Conservation (phyloP, 2,888 invertebrate genomes). For the Polymixis lichenea region DNA sequence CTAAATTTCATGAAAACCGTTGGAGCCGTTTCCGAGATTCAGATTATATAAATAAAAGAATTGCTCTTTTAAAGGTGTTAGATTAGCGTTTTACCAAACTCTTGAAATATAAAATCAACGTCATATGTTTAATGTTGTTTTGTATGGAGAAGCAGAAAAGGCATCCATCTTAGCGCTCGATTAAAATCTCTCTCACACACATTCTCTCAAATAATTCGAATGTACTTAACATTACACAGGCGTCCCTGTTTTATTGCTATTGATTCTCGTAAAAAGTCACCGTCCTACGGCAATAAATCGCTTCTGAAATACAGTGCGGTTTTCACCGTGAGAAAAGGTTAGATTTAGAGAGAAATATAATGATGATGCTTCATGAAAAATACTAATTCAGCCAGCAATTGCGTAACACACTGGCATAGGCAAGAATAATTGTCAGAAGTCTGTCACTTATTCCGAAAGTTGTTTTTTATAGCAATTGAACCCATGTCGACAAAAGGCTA, state of each 20-base stretch:
- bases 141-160: constrained; percentile 11
- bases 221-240: constrained; percentile 60
- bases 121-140: background rate
- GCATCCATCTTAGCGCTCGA: constrained; percentile 29
- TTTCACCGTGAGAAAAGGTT: constrained; percentile 18
- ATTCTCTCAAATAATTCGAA: constrained; percentile 60
- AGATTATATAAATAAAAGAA: too few relatives aligned
- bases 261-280: constrained; percentile 60
- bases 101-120: background rate
- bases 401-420: background rate
- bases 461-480: background rate
- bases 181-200: constrained; percentile 44
- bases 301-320: constrained; percentile 38
- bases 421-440: too few relatives aligned
- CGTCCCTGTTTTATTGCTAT: constrained; percentile 58
- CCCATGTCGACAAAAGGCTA: background rate
- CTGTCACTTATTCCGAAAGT: background rate
- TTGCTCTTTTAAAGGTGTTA: too few relatives aligned
- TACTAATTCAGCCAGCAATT: background rate
- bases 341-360: constrained; percentile 19
- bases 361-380: too few relatives aligned
- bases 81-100: background rate
- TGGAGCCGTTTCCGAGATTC: too few relatives aligned
- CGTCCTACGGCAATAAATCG: constrained; percentile 37
- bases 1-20: too few relatives aligned